Base-by-base conservation (phyloP, 2,888 invertebrate genomes). In the Drosophila koepferae region DNA sequence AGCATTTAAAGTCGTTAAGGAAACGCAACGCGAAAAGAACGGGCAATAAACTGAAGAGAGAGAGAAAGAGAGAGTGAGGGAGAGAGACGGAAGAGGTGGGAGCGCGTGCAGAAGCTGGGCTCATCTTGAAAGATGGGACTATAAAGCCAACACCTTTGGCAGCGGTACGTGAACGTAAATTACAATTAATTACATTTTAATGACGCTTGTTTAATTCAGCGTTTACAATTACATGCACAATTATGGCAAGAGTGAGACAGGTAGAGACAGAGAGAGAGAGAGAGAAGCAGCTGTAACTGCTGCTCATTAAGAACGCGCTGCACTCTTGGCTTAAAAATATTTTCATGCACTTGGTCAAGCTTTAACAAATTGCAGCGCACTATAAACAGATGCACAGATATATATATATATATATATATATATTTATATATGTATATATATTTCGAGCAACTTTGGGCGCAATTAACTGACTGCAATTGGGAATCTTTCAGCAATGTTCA, bases 141-240 rank as follows among this genome's bases (percentile, higher is more conserved):
- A 70, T 78, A 62, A 56, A 65, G 72, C 67, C 70, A 79, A 77
- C 82, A 84, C 87, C 82, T 89, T 81, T 70, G 44, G 63, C 77
- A 74, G 63, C 62, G 72, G 67, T 64, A 85, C 89, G 80, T 82
- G 77, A 83, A 90, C 83, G 91, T 90, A 85, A 90, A 91, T 90
- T 91, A 89, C 90, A 90, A 90, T 90, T 91, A 91, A 91, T 91
- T 91, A 91, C 90, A 91, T 91, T 91, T 91, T 91, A 91, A 91
- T 91, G 90, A 89, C 91, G 91, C 89, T 87, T 91, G 89, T 88
- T 91, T 90, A 91, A 90, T 91, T 90, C 84, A 90, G 90, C 85
- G 86, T 89, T 82, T 85, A 86, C 89, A 89, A 88, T 89, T 90
- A 89, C 90, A 89, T 81, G 86, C 80, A 86, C 90, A 91, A 90